These are phyloP conservation scores for Lasioglossum calceatum DNA, from an alignment of 2,888 invertebrate species.

Conservation along the genomic window DNA sequence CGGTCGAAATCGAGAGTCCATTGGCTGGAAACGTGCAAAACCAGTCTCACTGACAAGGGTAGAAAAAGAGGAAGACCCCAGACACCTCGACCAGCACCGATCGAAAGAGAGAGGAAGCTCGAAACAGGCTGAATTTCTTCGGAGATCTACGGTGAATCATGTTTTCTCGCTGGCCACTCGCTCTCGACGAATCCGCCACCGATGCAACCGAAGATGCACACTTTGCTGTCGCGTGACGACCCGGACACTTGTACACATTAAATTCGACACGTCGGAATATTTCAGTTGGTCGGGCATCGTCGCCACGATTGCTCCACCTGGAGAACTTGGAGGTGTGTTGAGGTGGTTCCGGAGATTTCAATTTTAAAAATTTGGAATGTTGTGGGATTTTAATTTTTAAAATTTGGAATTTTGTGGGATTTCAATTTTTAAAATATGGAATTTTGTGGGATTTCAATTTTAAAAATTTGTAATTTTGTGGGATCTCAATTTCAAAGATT, in stretches of 20 bases:
- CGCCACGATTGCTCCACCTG: background rate
- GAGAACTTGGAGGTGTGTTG: background rate
- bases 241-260: background rate
- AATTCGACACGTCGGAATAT: conserved; percentile 1
- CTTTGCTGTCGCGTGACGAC: background rate
- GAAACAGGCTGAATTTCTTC: conserved; percentile 52
- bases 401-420: no score
- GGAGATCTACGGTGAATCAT: conserved; percentile 64
- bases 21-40: conserved; percentile 66
- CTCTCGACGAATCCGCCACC: conserved; percentile 30
- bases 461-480: no score
- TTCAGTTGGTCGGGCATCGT: background rate
- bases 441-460: no score
- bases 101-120: conserved; percentile 39
- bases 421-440: no score
- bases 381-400: no score
- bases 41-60: conserved; percentile 62
- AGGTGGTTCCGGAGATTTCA: no score
- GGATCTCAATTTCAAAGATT: no score
- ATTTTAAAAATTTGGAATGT: no score
- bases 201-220: conserved; percentile 17
- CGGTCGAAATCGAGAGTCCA: conserved; percentile 74
- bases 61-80: conserved; percentile 55
- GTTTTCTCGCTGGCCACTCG: conserved; percentile 60
- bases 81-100: conserved; percentile 19